Base-by-base conservation (phyloP, 2,888 invertebrate genomes). In the Glyphotaelius pellucidus region DNA sequence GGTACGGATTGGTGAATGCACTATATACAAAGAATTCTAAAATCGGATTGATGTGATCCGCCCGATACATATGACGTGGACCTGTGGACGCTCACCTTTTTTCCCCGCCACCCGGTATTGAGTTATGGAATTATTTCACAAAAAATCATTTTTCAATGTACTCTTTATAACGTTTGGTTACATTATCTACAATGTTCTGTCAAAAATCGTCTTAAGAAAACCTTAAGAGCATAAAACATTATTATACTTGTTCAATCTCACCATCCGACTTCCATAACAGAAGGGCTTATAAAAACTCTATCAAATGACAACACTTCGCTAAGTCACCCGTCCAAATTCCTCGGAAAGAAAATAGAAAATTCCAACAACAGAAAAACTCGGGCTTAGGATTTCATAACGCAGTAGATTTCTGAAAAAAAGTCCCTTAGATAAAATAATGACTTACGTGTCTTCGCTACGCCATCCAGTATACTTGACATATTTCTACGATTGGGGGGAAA, bases 291-390 rank as follows among this genome's bases (percentile, higher is more conserved):
- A 52, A 84, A 30, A 52, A 52, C 52, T 81, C 84, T n/a, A 84
- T 81, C 31, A 84, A 52, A 84, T 84, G 31, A 90, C 90, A 90
- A 52, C 90, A 90, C 84, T 52, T 31, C 47, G 30, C 42, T 52
- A 84, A 83, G 84, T 84, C 80, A 32, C 84, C 52, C 12, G 38
- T 31, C 47, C 38, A 35, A 47, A 31, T 31, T 30, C 31, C 15
- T 90, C 25, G 52, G 15, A 84, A 52, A 52, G 90, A 52, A 84
- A 84, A 81, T 84, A 90, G 47, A 67, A 90, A 52, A 90, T 35
- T 67, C n/a, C 32, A 14, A 67, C 19, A 67, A 67, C 19, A 7
- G 67, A 25, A 67, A 90, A 90, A 11, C 25, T 83, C 52, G 52
- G 52, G 80, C 90, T 90, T 84, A 31, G 89, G 19, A 30, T 89